Evolutionary conservation across 37 sponge, comb jelly and placozoan species (phyloP), one percentile per base, ranked within the genome.

Genomic region (Geodia barretti): DNA sequence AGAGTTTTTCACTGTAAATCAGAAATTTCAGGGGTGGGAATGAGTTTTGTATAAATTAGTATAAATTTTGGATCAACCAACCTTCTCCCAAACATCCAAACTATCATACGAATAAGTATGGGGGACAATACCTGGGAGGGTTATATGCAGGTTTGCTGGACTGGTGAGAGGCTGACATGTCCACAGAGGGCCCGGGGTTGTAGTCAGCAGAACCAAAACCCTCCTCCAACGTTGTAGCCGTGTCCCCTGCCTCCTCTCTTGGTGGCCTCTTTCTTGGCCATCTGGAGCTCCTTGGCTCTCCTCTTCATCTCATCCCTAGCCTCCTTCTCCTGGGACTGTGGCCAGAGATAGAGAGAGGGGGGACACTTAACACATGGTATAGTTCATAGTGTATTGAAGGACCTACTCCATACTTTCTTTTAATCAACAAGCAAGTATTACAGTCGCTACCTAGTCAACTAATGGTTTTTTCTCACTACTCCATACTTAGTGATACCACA

Each of bases 291-390:
- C 67, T 82, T 84, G 72, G 97, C 97, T 41, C 86, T 92, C 60
- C 88, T 84, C 90, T 98, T 98, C 97, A 96, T 96, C 75, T 87
- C 87, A 60, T 93, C 97, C 66, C 85, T 86, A 1, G 99, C 99
- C 54, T 98, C 97, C 78, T 87, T 88, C 80, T 95, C 96, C 77
- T 96, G 99, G 1, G 95, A 82, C 87, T 89, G 68, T n/a, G n/a
- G n/a, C n/a, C n/a, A n/a, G n/a, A n/a, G n/a, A n/a, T n/a, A n/a
- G n/a, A n/a, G 47, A 20, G 43, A 25, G 37, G 8, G 17, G n/a
- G 25, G 70, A 9, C n/a, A n/a, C n/a, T n/a, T n/a, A n/a, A 14
- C 64, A 63, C 14, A 3, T 8, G 29, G 4, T 9, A 8, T 29
- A 3, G 29, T 9, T 14, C 64, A 63, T 29, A 63, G 4, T n/a